Conservation (phyloP, 2,797 vertebrate genomes). For the Eulemur mongoz region DNA sequence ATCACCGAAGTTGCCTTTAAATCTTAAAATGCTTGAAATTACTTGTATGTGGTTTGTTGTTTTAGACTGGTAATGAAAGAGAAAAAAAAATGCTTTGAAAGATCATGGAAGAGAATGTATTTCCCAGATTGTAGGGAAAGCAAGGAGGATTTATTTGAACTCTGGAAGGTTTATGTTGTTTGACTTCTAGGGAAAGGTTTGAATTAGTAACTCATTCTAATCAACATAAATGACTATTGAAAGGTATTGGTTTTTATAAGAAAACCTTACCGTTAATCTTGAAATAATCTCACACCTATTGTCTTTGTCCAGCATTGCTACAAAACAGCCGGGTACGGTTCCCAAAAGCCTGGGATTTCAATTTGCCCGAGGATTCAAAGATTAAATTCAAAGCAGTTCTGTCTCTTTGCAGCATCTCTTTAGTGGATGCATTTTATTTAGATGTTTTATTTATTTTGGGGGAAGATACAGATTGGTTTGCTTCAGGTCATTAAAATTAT, state of each 20-base stretch:
- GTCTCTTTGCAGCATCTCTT: not conserved
- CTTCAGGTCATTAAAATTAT: conserved; percentile 38
- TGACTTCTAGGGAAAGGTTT: not conserved
- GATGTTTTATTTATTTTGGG: not conserved
- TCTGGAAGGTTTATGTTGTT: not conserved
- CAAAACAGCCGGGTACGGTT: not conserved
- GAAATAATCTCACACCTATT: not conserved
- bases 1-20: not conserved
- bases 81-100: not conserved
- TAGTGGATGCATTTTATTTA: not conserved
- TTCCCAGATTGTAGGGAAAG: not conserved
- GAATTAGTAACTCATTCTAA: not conserved
- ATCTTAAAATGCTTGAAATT: not conserved
- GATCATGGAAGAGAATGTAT: not conserved
- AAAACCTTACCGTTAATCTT: not conserved
- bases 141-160: not conserved
- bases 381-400: not conserved
- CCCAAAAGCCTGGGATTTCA: not conserved
- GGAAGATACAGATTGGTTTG: conserved; percentile 55
- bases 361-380: not conserved
- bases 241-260: not conserved
- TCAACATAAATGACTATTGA: not conserved
- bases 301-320: not conserved
- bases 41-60: not conserved
- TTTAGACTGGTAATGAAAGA: not conserved